These are phyloP conservation scores for Drosophila miranda DNA, from an alignment of 1,140 invertebrate species.

Conservation along the genomic window DNA sequence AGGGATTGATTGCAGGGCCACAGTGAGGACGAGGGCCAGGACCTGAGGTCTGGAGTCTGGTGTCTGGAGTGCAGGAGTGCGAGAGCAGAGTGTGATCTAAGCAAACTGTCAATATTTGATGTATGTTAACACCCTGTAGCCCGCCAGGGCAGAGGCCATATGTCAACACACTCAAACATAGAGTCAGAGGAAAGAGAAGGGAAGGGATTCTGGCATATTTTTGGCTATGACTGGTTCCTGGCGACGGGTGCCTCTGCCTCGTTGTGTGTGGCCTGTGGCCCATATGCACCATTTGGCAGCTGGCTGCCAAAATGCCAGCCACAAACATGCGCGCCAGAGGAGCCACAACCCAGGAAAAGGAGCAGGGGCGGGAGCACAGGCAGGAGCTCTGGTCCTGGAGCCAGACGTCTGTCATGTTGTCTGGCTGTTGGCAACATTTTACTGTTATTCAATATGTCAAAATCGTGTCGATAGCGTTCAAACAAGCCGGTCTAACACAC, in stretches of 20 bases:
- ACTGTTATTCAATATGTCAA: constrained; percentile 81
- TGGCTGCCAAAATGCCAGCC: constrained; percentile 76
- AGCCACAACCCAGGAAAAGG: constrained; percentile 15
- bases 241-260: constrained; percentile 12
- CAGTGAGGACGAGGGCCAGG: neutral
- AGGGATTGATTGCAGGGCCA: constrained; percentile 42
- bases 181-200: neutral
- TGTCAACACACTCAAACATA: constrained; percentile 63
- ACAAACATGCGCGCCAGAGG: constrained; percentile 63
- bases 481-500: constrained; percentile 41
- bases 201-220: constrained; percentile 69
- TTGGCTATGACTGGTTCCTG: constrained; percentile 20
- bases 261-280: constrained; percentile 10
- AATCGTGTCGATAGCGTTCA: constrained; percentile 79
- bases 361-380: neutral
- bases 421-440: constrained; percentile 62
- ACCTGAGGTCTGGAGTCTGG: too few species aligned
- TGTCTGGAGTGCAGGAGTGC: constrained; percentile 7
- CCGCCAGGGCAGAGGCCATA: constrained; percentile 25
- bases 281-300: constrained; percentile 79
- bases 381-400: constrained; percentile 9
- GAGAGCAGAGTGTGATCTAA: constrained; percentile 53
- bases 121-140: constrained; percentile 73
- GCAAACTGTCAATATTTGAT: constrained; percentile 81
- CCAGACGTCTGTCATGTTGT: constrained; percentile 64